A percentile compares a stretch with the other conserved stretches of the same genome.
Conservation (phyloP, 2,888 invertebrate genomes). For the Pachymerium ferrugineum region DNA sequence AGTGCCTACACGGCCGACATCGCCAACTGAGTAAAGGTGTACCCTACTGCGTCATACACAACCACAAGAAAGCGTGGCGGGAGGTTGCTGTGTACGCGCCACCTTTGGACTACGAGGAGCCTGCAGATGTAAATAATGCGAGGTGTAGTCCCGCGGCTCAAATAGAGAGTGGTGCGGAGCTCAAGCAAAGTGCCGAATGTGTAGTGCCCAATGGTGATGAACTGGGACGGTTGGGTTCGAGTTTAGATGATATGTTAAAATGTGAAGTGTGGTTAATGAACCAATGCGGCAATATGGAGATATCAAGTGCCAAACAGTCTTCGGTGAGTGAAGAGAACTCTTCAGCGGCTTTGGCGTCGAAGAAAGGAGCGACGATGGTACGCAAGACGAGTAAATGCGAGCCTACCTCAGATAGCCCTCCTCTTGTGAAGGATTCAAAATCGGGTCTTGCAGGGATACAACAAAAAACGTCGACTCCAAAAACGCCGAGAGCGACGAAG, state of each 20-base stretch:
- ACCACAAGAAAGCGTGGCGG: conserved; percentile 29
- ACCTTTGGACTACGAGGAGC: conserved; percentile 10
- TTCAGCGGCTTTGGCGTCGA: conserved; percentile 4
- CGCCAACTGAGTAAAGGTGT: not conserved
- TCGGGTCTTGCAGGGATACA: not conserved
- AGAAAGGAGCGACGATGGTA: not conserved
- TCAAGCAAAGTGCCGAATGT: not conserved
- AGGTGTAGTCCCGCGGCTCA: not conserved
- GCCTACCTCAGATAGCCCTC: conserved; percentile 25
- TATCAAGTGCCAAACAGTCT: conserved; percentile 30
- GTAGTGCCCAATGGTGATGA: conserved; percentile 29
- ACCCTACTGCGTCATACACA: conserved; percentile 29
- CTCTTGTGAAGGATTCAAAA: not conserved
- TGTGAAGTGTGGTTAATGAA: conserved; percentile 33
- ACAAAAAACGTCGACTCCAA: not conserved
- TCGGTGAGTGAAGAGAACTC: conserved; percentile 19
- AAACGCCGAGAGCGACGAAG: not conserved
- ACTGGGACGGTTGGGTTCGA: conserved; percentile 28
- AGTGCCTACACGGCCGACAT: not conserved
- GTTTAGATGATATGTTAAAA: conserved; percentile 31
- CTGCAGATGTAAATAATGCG: not conserved
- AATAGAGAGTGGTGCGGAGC: not conserved
- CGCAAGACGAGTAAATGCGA: not conserved
- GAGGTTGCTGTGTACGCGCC: conserved; percentile 10
- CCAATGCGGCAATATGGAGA: conserved; percentile 16